Evolutionary conservation across 2,888 invertebrate species (phyloP).

Genomic region (Melanotus villosus): DNA sequence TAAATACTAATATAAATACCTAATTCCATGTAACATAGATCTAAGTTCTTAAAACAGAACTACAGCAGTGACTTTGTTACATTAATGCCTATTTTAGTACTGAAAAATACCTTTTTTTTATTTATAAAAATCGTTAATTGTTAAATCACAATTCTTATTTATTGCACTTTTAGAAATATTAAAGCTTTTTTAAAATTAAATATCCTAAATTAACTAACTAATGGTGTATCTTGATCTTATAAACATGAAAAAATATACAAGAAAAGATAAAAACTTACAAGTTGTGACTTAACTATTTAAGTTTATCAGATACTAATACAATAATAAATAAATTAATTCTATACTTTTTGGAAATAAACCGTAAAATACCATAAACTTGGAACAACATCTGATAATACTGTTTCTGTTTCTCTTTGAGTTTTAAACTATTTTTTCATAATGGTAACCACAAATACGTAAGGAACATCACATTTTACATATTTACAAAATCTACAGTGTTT

Average conservation of each 20-base stretch:
- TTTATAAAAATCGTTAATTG: too few species aligned
- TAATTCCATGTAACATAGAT: too few species aligned
- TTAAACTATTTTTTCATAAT: not conserved
- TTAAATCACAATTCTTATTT: not conserved
- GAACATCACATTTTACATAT: slow-evolving; percentile 12
- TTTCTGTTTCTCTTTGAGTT: not conserved
- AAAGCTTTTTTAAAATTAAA: not conserved
- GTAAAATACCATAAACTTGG: not conserved
- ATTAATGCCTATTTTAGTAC: too few species aligned
- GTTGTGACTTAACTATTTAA: too few species aligned
- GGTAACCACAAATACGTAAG: slow-evolving; percentile 6
- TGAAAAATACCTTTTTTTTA: too few species aligned
- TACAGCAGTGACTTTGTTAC: too few species aligned
- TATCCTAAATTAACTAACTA: not conserved
- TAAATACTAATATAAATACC: too few species aligned
- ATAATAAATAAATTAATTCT: not conserved
- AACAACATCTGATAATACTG: not conserved
- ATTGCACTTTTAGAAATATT: not conserved
- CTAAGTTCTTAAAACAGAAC: too few species aligned
- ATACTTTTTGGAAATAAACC: not conserved
- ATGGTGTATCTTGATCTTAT: too few species aligned
- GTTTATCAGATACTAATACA: not conserved
- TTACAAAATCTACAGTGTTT: not conserved
- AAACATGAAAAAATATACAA: too few species aligned
- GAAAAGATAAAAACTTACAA: too few species aligned